These are phyloP conservation scores for Pantherophis guttatus DNA, from an alignment of 2,113 vertebrate genomes.

Conservation along the genomic window DNA sequence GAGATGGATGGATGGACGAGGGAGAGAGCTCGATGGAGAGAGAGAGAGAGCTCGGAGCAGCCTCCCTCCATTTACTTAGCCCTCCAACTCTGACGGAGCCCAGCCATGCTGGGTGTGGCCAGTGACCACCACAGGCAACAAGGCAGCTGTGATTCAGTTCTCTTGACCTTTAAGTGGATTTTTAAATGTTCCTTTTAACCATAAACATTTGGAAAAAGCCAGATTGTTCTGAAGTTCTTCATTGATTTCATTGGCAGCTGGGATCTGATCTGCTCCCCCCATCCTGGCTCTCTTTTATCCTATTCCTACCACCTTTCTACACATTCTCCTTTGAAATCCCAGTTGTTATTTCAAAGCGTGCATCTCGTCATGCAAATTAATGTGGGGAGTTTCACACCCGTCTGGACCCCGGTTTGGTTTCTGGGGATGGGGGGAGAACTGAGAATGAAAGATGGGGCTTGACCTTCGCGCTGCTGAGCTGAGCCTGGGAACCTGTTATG, in stretches of 20 bases:
- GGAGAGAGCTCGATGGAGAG: no score
- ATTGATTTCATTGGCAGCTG: not conserved
- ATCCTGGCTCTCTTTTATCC: not conserved
- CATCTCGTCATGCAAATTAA: not conserved
- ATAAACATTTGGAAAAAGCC: not conserved
- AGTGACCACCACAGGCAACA: not conserved
- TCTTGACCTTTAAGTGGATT: not conserved
- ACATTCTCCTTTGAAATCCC: not conserved
- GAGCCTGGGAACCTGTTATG: not conserved
- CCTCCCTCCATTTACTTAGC: not conserved
- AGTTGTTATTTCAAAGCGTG: not conserved
- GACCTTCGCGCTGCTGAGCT: not conserved
- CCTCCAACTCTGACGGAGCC: not conserved
- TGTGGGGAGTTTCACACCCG: not conserved
- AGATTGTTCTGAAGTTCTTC: not conserved
- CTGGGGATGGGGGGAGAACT: not conserved
- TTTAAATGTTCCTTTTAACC: not conserved
- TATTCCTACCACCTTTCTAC: not conserved
- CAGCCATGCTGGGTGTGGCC: not conserved
- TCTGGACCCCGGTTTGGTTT: not conserved
- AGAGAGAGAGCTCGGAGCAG: not conserved
- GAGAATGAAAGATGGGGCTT: no score
- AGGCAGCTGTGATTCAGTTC: not conserved
- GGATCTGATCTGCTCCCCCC: not conserved
- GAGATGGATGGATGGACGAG: no score